Evolutionary conservation across 2,797 vertebrate genomes (phyloP).

Genomic region (Cynopterus sphinx): DNA sequence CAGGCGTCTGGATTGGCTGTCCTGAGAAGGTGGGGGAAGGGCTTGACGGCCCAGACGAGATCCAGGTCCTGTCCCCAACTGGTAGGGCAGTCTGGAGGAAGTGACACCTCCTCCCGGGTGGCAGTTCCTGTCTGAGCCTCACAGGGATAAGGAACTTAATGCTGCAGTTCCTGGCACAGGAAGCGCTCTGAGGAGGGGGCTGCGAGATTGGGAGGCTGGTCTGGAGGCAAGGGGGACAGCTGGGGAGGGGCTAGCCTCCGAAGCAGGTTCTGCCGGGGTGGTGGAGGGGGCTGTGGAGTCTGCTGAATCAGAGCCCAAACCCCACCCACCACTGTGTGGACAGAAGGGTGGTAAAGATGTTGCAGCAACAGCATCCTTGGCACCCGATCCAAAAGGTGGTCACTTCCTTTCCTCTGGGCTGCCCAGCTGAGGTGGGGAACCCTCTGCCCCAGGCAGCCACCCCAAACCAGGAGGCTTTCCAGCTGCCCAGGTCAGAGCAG

Average conservation of each 20-base stretch:
- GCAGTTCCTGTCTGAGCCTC: background rate
- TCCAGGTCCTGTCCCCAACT: background rate
- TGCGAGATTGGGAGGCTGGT: background rate
- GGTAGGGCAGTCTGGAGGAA: background rate
- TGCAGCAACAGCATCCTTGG: background rate
- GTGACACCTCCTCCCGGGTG: background rate
- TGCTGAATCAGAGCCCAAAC: background rate
- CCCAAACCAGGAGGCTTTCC: background rate
- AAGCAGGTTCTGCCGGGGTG: background rate
- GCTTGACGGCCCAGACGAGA: background rate
- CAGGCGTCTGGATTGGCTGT: background rate
- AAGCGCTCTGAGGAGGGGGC: background rate
- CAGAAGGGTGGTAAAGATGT: background rate
- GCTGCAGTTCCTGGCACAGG: background rate
- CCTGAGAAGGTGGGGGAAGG: background rate
- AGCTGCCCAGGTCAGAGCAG: background rate
- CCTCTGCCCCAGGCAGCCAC: background rate
- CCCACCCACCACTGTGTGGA: rapidly evolving
- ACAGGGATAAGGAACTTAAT: background rate
- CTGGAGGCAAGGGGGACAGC: background rate
- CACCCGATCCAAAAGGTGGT: background rate
- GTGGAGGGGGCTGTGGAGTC: too few relatives aligned
- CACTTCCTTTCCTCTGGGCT: background rate
- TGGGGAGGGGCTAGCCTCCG: background rate
- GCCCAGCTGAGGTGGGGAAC: background rate